phyloP scores from a whole-genome alignment of 2,113 vertebrate genomes.

The Hippopotamus amphibius region DNA sequence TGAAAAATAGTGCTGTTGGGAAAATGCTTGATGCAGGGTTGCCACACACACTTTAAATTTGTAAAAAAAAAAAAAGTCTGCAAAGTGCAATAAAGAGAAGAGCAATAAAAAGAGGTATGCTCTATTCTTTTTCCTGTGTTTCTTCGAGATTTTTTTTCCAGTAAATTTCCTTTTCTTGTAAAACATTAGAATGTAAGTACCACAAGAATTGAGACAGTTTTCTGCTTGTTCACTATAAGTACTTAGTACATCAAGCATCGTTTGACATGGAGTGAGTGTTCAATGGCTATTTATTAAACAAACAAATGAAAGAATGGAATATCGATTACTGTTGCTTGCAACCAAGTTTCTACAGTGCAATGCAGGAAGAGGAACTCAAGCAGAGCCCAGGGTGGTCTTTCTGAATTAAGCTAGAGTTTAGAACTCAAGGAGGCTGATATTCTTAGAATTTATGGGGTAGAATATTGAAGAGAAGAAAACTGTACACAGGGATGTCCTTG shows the following conservation, averaged over 20 bases:
- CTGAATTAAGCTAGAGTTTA: not conserved
- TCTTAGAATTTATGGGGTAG: not conserved
- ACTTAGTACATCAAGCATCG: not conserved
- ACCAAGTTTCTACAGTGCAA: not conserved
- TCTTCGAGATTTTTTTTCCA: not conserved
- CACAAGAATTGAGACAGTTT: not conserved
- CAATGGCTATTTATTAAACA: not conserved
- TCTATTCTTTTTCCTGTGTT: not conserved
- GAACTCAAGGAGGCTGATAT: not conserved
- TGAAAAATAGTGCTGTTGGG: not conserved
- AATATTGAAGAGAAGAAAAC: not conserved
- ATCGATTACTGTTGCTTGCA: not conserved
- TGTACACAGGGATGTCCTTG: not conserved
- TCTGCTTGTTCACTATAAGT: not conserved
- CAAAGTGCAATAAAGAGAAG: not conserved
- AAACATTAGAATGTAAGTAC: not conserved
- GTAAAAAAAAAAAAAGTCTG: not conserved
- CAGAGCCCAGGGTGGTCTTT: not conserved
- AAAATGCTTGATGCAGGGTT: not conserved
- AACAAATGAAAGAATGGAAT: not conserved
- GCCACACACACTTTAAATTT: not conserved
- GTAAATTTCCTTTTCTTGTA: not conserved
- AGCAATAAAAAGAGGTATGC: not conserved
- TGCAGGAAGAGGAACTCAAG: not conserved
- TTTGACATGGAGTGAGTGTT: not conserved